Evolutionary conservation across 2,888 invertebrate species (phyloP), one percentile per base, ranked within the genome.

Genomic region (Andricus curvator): DNA sequence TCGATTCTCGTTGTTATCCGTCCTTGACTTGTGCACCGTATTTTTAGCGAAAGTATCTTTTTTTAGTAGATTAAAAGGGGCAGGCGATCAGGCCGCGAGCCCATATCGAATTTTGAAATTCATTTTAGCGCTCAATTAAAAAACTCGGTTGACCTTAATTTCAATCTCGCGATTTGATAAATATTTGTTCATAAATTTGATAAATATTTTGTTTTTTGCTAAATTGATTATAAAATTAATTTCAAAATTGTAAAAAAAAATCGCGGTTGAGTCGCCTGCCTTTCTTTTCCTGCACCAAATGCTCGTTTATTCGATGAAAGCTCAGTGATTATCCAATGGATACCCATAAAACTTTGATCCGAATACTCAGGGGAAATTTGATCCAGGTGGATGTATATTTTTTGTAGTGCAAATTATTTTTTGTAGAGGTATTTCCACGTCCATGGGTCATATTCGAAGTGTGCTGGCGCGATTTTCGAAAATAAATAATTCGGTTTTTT

Each of bases 1-100:
- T 83, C 85, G 86, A 89, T 87, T 88, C 82, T 87, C 87, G 86
- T 86, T 86, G 85, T 86, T 85, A 83, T 82, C 81, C 78, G 82
- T 85, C 83, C 84, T 85, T 82, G 48, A 78, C 67, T 78, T 84
- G 83, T 87, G 88, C 88, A 88, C 88, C 83, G 83, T 88, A 86
- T 83, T 82, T 78, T 65, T 81, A 51, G 51, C 13, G 29, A 56
- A 70, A 33, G 29, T 70, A 70, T 25, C 29, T 41, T 70, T 70
- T 51, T 8, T 51, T 25, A 48, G 29, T 70, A 70, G 48, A 51
- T 29, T 11, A 70, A 70, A 25, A 29, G 2, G n/a, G 44, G 37
- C 67, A 67, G 37, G 37, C 44, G 67, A 67, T 67, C 22, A 25
- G 37, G 13, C 25, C 48, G 60, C 60, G 60, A 13, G 11, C 60